Evolutionary conservation across 2,888 invertebrate species (phyloP).

Genomic region (Nysson spinosus): DNA sequence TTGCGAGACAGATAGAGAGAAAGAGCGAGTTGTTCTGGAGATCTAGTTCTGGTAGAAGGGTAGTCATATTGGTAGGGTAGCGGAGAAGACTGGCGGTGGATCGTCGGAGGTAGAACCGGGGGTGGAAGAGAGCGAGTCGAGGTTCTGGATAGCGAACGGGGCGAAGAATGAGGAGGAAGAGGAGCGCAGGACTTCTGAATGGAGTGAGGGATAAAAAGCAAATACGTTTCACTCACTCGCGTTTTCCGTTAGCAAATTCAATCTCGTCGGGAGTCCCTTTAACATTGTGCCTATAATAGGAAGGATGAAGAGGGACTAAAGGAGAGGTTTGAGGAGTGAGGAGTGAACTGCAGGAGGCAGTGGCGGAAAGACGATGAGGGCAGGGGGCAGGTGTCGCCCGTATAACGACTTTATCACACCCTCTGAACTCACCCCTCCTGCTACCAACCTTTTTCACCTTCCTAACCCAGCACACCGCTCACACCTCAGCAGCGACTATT

Average conservation of each 20-base stretch:
- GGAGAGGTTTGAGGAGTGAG: conserved; percentile 58
- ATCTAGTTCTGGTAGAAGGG: conserved; percentile 43
- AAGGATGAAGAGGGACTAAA: conserved; percentile 71
- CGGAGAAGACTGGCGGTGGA: conserved; percentile 28
- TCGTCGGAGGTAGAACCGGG: conserved; percentile 32
- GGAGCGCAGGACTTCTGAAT: conserved; percentile 68
- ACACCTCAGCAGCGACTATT: conserved; percentile 67
- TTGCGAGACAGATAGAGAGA: not conserved
- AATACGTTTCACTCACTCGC: conserved; percentile 76
- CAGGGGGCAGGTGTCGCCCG: conserved; percentile 71
- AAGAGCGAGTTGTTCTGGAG: conserved; percentile 42
- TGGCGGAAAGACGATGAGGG: conserved; percentile 46
- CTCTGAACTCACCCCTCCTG: conserved; percentile 51
- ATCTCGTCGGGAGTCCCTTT: conserved; percentile 75
- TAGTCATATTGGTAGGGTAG: conserved; percentile 49
- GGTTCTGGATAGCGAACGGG: conserved; percentile 30
- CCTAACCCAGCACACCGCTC: conserved; percentile 59
- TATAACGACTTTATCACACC: conserved; percentile 75
- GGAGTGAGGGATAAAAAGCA: conserved; percentile 76
- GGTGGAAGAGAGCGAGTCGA: conserved; percentile 38
- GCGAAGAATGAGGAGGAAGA: conserved; percentile 35
- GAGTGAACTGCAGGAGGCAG: conserved; percentile 54
- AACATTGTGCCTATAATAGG: conserved; percentile 76
- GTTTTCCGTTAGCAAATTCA: conserved; percentile 77
- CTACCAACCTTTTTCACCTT: conserved; percentile 61